Evolutionary conservation across 2,113 vertebrate species (phyloP).

Genomic region (Rostratula benghalensis): DNA sequence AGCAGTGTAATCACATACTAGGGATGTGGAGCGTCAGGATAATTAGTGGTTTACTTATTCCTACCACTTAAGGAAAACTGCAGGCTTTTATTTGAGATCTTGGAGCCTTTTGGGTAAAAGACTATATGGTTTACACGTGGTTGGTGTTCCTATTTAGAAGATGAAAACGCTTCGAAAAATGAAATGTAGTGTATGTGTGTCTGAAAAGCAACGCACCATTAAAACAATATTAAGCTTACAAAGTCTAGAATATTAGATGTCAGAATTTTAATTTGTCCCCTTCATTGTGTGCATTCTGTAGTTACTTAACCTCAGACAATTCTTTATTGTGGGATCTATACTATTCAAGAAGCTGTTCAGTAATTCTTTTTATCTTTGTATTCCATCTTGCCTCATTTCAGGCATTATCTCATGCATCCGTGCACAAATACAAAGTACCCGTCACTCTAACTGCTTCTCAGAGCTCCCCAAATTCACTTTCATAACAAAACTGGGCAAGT

Average conservation of each 20-base stretch:
- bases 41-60: neutral
- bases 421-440: slow-evolving; percentile 17
- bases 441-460: neutral
- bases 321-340: neutral
- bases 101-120: neutral
- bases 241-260: neutral
- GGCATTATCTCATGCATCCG: slow-evolving; percentile 30
- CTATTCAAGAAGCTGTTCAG: neutral
- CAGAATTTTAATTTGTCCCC: neutral
- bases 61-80: neutral
- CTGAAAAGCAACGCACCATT: neutral
- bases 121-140: neutral
- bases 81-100: neutral
- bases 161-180: neutral
- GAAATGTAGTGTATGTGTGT: neutral
- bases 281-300: neutral
- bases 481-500: neutral
- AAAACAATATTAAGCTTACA: neutral
- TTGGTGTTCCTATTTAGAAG: neutral
- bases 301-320: neutral
- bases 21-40: neutral
- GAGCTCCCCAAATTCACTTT: neutral
- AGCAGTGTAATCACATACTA: neutral
- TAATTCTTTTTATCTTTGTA: slow-evolving; percentile 13
- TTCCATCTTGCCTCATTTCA: neutral